phyloP scores from a whole-genome alignment of 2,888 invertebrate species.

The Eumacrocentrus americanus region DNA sequence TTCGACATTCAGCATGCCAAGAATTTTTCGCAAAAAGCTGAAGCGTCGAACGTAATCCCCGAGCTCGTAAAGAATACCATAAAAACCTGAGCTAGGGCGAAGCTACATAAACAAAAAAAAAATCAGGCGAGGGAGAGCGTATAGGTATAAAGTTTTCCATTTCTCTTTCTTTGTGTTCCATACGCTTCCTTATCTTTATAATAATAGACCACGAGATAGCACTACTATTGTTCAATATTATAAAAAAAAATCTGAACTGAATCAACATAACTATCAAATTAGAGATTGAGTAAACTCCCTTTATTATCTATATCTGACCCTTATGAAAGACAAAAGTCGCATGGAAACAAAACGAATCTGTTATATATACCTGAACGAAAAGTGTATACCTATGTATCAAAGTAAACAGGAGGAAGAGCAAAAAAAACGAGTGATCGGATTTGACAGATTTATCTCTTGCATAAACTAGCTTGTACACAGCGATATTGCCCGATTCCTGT shows the following conservation, averaged over 20 bases:
- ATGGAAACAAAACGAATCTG: constrained; percentile 30
- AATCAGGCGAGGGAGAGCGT: neutral
- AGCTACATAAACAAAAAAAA: constrained; percentile 1
- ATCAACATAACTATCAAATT: no score
- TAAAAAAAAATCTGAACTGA: no score
- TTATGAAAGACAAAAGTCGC: neutral
- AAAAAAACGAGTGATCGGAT: constrained; percentile 16
- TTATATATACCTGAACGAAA: constrained; percentile 25
- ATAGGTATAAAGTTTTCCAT: neutral
- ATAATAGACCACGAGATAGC: no score
- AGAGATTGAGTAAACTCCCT: no score
- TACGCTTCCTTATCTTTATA: neutral
- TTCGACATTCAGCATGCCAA: neutral
- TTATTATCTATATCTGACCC: no score
- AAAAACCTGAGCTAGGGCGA: neutral
- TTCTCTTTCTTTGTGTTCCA: neutral
- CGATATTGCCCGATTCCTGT: constrained; percentile 18
- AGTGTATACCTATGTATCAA: neutral
- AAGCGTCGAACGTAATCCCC: constrained; percentile 12
- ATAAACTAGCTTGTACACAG: constrained; percentile 12
- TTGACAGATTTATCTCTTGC: constrained; percentile 23
- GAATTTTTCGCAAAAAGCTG: constrained; percentile 15
- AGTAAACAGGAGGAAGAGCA: neutral
- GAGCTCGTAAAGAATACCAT: constrained; percentile 4
- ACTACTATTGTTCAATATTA: no score